Conservation (phyloP, 2,888 invertebrate species). For the Chaitophorus viminalis region DNA sequence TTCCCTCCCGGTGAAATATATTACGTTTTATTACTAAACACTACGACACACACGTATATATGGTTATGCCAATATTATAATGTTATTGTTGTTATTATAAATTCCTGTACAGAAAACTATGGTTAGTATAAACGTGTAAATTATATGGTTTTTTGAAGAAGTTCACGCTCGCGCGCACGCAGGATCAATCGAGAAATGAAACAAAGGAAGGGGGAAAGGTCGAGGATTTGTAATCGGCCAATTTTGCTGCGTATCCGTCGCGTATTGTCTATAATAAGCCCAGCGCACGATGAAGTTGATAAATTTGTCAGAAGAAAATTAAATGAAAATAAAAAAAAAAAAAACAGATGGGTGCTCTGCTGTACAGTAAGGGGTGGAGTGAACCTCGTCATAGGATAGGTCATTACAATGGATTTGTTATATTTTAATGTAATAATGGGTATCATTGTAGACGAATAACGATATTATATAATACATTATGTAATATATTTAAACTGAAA, state of each 20-base stretch:
- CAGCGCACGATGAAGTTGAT: not conserved
- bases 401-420: too few species aligned
- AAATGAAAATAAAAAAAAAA: not conserved
- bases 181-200: not conserved
- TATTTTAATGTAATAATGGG: too few species aligned
- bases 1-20: not conserved
- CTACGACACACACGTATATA: not conserved
- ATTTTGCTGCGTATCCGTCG: not conserved
- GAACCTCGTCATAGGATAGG: too few species aligned
- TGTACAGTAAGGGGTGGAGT: too few species aligned
- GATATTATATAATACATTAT: too few species aligned
- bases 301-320: not conserved
- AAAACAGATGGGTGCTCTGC: too few species aligned
- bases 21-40: too few species aligned
- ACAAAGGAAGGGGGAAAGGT: not conserved
- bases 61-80: not conserved
- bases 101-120: not conserved
- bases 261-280: not conserved
- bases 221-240: not conserved
- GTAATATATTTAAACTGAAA: too few species aligned
- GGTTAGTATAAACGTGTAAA: not conserved
- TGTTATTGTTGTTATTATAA: not conserved
- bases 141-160: not conserved
- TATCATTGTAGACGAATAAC: too few species aligned
- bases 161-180: too few species aligned